phyloP scores from a whole-genome alignment of 1,140 invertebrate species.

The Euwallacea fornicatus region DNA sequence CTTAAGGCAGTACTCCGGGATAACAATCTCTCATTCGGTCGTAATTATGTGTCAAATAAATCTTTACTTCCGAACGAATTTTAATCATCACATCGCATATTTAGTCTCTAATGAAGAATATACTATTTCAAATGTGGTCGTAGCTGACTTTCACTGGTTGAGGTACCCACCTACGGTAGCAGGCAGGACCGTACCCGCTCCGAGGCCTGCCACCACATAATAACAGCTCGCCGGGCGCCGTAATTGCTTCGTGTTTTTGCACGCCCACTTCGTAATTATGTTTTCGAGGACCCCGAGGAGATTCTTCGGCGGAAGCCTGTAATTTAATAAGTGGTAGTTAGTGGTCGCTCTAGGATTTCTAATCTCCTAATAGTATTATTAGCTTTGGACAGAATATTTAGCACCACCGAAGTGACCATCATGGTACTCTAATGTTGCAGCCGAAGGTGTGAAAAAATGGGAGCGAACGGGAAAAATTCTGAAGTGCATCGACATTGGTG shows the following conservation, averaged over 20 bases:
- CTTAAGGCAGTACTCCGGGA: constrained; percentile 1
- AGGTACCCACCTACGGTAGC: constrained; percentile 4
- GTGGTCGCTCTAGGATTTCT: constrained; percentile 16
- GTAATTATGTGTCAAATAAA: constrained; percentile 18
- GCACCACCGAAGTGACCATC: too few relatives aligned
- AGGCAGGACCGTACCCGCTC: constrained; percentile 39
- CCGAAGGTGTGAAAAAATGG: too few relatives aligned
- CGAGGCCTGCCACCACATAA: constrained; percentile 43
- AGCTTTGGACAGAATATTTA: neutral
- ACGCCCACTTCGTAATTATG: constrained; percentile 43
- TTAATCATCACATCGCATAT: constrained; percentile 16
- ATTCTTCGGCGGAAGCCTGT: constrained; percentile 33
- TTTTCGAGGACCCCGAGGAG: constrained; percentile 36
- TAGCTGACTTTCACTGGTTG: constrained; percentile 4
- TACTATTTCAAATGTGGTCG: constrained; percentile 5
- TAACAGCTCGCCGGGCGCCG: constrained; percentile 36
- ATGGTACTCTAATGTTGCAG: too few relatives aligned
- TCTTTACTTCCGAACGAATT: constrained; percentile 17
- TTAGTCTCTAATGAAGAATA: constrained; percentile 22
- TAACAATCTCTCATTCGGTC: constrained; percentile 15
- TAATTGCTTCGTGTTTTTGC: constrained; percentile 42
- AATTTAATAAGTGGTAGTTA: constrained; percentile 38
- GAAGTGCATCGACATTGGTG: too few relatives aligned
- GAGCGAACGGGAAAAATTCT: too few relatives aligned
- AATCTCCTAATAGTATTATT: neutral